Base-by-base conservation (phyloP, 2,888 invertebrate species). In the Lottia gigantea region DNA sequence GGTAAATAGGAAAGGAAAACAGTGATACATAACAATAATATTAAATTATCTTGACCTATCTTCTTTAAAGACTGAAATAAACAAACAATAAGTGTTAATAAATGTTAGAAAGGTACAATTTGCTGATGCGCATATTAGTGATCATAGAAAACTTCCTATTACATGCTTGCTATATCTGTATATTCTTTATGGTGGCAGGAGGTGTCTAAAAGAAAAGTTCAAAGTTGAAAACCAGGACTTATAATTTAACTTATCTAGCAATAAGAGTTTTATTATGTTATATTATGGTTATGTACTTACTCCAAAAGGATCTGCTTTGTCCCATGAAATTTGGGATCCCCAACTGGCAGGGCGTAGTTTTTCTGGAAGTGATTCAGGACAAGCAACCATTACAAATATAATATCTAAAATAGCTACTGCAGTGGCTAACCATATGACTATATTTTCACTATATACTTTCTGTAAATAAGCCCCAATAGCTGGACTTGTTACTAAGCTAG, bases 1-100 rank as follows among this genome's bases (percentile, higher is more conserved):
- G 99, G 98, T 82, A 99, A 91, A 90, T 99, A 99, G 26, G 98
- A 98, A 71, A 99, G 92, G 89, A 99, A 96, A 85, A 99, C 98
- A 66, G 98, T 95, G 80, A 97, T 94, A 90, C 98, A 98, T 84
- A 99, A 92, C 92, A 98, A 94, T 84, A 98, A 91, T 86, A 99
- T 96, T 78, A 97, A 96, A 84, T 95, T 94, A 89, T 98, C 98
- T 81, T 95, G 94, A 78, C 97, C 96, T 76, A 98, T 96, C 91
- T 95, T 95, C 75, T 93, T 91, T 74, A 97, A 90, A n/a, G 95
- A 93, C 91, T 88, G 81, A 72, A 81, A 82, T 31, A 70, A 61
- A 67, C 6, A 31, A 31, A 31, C 31, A 31, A 4, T 31, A 6
- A 31, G 31, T 31, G 2, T 31, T 31, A 31, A n/a, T n/a, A n/a